These are phyloP conservation scores for Catostomus latipinnis DNA, from an alignment of 2,797 vertebrate genomes.

Conservation along the genomic window DNA sequence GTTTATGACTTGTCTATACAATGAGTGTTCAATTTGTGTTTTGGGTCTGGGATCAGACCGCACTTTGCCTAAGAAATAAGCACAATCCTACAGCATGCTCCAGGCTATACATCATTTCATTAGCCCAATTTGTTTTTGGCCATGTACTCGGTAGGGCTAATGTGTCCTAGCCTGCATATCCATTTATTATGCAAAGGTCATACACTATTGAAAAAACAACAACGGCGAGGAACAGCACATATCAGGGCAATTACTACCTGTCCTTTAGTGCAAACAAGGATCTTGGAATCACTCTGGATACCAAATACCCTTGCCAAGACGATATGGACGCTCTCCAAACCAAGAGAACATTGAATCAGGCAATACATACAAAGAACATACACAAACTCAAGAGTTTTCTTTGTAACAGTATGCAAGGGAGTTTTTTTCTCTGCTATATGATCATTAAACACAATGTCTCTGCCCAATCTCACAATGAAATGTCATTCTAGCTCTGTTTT, in stretches of 20 bases:
- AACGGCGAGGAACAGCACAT: conserved; percentile 50
- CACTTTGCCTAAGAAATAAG: conserved; percentile 43
- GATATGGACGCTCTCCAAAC: conserved; percentile 41
- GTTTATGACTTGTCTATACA: conserved; percentile 36
- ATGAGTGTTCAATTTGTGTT: conserved; percentile 54
- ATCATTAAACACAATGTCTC: conserved; percentile 12
- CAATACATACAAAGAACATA: not conserved
- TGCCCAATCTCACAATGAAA: conserved; percentile 13
- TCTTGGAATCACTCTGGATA: conserved; percentile 76
- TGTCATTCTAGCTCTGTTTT: not conserved
- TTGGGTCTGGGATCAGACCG: conserved; percentile 41
- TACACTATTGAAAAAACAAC: conserved; percentile 59
- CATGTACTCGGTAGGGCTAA: conserved; percentile 33
- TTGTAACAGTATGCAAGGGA: conserved; percentile 5
- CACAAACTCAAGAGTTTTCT: conserved; percentile 1
- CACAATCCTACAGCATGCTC: conserved; percentile 20
- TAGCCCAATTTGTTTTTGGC: conserved; percentile 61
- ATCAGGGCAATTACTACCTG: conserved; percentile 77
- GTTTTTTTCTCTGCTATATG: not conserved
- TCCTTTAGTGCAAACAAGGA: conserved; percentile 75
- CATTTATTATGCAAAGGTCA: conserved; percentile 62
- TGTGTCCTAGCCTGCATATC: conserved; percentile 46
- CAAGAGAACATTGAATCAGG: conserved; percentile 55
- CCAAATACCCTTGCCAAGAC: conserved; percentile 69
- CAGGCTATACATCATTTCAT: conserved; percentile 59